phyloP scores from a whole-genome alignment of 2,888 invertebrate species.

The Eristalis tenax region DNA sequence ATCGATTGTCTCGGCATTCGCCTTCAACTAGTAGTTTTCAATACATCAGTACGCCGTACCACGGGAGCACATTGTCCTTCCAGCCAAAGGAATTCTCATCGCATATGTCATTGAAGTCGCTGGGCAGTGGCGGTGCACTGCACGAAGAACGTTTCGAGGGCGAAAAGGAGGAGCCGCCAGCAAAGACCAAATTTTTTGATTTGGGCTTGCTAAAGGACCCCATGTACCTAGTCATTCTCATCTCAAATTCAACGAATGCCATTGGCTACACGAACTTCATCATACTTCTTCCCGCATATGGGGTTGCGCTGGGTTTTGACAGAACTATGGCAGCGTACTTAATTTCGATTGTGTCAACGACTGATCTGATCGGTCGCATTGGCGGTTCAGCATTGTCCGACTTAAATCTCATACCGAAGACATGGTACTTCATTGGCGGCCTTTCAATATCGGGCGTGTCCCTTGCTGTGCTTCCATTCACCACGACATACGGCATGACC shows the following conservation, averaged over 20 bases:
- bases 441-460: constrained; percentile 89
- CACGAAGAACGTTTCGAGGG: constrained; percentile 75
- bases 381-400: constrained; percentile 93
- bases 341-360: constrained; percentile 89
- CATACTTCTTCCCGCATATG: constrained; percentile 90
- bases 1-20: constrained; percentile 85
- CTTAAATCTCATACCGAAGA: constrained; percentile 88
- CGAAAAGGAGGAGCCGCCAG: constrained; percentile 58
- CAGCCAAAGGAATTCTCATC: constrained; percentile 90
- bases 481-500: constrained; percentile 85
- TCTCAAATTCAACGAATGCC: constrained; percentile 92
- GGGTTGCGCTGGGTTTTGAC: constrained; percentile 86
- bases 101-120: constrained; percentile 88
- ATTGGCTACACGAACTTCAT: constrained; percentile 94
- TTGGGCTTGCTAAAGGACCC: constrained; percentile 88
- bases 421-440: constrained; percentile 91
- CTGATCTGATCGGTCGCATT: constrained; percentile 91
- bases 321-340: constrained; percentile 88
- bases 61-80: constrained; percentile 90
- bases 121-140: constrained; percentile 82
- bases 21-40: constrained; percentile 92
- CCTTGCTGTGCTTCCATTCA: constrained; percentile 87
- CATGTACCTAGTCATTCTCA: constrained; percentile 89
- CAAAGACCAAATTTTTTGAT: constrained; percentile 86
- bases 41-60: constrained; percentile 92